Percentiles rank a stretch among this genome's conserved stretches.
phyloP scores from a whole-genome alignment of 2,113 vertebrate genomes.

The Myotis brandtii region DNA sequence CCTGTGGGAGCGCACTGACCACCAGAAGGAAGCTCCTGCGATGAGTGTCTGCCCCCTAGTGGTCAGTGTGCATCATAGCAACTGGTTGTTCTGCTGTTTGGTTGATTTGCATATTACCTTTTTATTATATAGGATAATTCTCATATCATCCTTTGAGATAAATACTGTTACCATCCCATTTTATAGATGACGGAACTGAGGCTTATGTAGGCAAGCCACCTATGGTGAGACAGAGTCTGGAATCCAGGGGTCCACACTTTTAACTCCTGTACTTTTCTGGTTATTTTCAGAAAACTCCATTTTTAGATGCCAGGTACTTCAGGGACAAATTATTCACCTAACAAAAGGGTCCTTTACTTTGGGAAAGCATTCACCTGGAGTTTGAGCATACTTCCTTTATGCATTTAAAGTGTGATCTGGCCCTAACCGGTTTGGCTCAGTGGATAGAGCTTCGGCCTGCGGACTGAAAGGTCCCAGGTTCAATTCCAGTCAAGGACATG shows the following conservation, averaged over 20 bases:
- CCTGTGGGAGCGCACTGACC: no score
- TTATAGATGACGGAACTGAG: not conserved
- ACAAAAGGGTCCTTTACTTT: not conserved
- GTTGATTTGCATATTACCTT: no score
- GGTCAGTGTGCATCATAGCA: no score
- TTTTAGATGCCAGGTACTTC: not conserved
- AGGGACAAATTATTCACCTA: not conserved
- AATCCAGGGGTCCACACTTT: not conserved
- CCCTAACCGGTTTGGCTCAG: no score
- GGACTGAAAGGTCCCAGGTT: no score
- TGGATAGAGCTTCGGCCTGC: no score
- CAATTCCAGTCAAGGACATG: no score
- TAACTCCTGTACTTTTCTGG: not conserved
- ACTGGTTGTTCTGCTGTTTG: fast-evolving
- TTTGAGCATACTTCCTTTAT: not conserved
- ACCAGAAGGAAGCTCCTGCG: no score
- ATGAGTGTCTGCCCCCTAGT: no score
- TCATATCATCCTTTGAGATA: not conserved
- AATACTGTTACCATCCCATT: not conserved
- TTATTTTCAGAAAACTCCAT: not conserved
- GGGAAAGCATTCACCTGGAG: not conserved
- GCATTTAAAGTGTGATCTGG: not conserved
- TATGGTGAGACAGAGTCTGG: not conserved
- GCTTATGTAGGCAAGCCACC: not conserved
- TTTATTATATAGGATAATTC: not conserved